Evolutionary conservation across 1,140 invertebrate genomes (phyloP).

Genomic region (Agrypnia vestita): DNA sequence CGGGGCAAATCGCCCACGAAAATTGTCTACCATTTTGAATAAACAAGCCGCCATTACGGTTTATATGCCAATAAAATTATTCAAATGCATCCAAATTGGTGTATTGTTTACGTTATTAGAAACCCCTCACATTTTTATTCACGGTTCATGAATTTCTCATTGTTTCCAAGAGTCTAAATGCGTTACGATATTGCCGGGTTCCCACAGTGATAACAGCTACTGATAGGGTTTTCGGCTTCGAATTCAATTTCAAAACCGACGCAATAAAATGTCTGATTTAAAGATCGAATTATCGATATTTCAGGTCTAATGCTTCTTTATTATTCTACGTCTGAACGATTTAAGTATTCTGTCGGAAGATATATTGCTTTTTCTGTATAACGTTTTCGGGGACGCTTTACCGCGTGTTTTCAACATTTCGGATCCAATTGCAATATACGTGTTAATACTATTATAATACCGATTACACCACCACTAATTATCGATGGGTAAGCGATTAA

Average conservation of each 20-base stretch:
- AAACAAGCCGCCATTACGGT: constrained; percentile 32
- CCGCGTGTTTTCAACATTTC: too few relatives aligned
- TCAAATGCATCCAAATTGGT: constrained; percentile 48
- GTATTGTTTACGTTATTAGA: constrained; percentile 44
- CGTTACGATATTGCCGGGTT: constrained; percentile 10
- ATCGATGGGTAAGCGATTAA: too few relatives aligned
- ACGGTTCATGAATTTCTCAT: constrained; percentile 32
- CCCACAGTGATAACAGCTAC: constrained; percentile 7
- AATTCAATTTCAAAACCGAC: constrained; percentile 9
- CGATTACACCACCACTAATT: too few relatives aligned
- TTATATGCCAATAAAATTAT: constrained; percentile 43
- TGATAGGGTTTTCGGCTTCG: not conserved
- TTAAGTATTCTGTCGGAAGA: too few relatives aligned
- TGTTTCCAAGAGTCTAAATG: constrained; percentile 19
- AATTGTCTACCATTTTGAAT: constrained; percentile 21
- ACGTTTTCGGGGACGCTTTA: too few relatives aligned
- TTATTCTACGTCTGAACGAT: too few relatives aligned
- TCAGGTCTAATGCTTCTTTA: not conserved
- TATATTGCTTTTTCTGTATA: too few relatives aligned
- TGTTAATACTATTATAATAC: too few relatives aligned
- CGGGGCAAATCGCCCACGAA: constrained; percentile 12
- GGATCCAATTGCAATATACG: too few relatives aligned
- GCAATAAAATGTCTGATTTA: constrained; percentile 19
- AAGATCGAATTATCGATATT: not conserved
- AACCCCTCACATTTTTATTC: constrained; percentile 36